phyloP scores from a whole-genome alignment of 1,140 invertebrate species.

The Dermatophagoides farinae region DNA sequence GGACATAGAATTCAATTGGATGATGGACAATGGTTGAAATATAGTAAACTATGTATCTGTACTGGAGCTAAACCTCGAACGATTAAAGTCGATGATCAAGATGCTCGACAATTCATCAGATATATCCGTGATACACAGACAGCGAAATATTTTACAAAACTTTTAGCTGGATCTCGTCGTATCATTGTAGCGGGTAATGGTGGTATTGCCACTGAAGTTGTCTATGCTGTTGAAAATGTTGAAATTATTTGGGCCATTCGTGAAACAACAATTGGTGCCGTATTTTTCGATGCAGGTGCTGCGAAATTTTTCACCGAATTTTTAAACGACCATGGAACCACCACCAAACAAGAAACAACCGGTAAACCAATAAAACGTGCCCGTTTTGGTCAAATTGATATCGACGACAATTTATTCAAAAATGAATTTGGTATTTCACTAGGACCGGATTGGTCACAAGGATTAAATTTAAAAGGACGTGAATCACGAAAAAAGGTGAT shows the following conservation, averaged over 20 bases:
- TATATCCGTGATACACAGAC: constrained; percentile 91
- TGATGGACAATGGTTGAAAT: constrained; percentile 33
- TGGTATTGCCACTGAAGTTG: constrained; percentile 87
- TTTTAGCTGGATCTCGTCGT: constrained; percentile 40
- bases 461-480: constrained; percentile 38
- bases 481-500: constrained; percentile 26
- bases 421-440: constrained; percentile 53
- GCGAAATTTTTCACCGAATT: constrained; percentile 64
- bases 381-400: not conserved
- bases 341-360: too few relatives aligned
- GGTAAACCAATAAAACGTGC: not conserved
- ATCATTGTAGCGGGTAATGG: constrained; percentile 83
- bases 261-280: constrained; percentile 70
- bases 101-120: constrained; percentile 41
- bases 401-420: constrained; percentile 24
- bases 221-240: constrained; percentile 60
- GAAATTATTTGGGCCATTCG: constrained; percentile 83
- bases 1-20: constrained; percentile 1
- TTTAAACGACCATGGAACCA: constrained; percentile 19
- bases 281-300: constrained; percentile 87
- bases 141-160: constrained; percentile 49
- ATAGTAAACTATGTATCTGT: constrained; percentile 70
- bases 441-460: constrained; percentile 79
- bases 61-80: constrained; percentile 58
- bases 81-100: constrained; percentile 20